Percentiles rank a stretch among this genome's conserved stretches.
These are phyloP conservation scores for Accipiter virgatus DNA, from an alignment of 2,113 vertebrate species.

Conservation along the genomic window DNA sequence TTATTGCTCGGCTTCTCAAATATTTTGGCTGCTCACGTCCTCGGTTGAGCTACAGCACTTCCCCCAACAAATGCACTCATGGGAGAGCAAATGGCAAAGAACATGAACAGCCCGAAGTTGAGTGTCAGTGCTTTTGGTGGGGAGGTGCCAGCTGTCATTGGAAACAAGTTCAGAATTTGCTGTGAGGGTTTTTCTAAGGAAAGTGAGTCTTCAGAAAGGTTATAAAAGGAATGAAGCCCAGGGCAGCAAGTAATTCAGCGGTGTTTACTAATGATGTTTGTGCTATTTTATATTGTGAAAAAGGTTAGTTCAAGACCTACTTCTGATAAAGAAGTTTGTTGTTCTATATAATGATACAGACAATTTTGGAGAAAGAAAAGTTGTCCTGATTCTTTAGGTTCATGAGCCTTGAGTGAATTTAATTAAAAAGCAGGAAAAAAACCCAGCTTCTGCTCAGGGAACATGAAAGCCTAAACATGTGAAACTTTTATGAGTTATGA, in stretches of 20 bases:
- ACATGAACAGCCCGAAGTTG: neutral
- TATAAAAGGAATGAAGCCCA: neutral
- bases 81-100: slow-evolving; percentile 33
- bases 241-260: neutral
- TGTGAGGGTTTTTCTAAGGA: neutral
- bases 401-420: neutral
- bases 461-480: neutral
- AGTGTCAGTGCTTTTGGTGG: neutral
- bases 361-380: neutral
- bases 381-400: neutral
- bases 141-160: neutral
- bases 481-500: slow-evolving; percentile 6
- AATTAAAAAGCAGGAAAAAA: neutral
- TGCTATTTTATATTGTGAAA: neutral
- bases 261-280: neutral
- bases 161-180: neutral
- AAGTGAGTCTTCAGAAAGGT: neutral
- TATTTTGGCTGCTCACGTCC: neutral
- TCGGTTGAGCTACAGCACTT: neutral
- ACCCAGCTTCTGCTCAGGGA: neutral
- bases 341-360: neutral
- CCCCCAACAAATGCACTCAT: neutral
- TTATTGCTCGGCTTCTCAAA: slow-evolving; percentile 21
- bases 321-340: neutral
- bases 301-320: neutral